Evolutionary conservation across 2,797 vertebrate species (phyloP), one percentile per base, ranked within the genome.

Genomic region (Thunnus albacares): DNA sequence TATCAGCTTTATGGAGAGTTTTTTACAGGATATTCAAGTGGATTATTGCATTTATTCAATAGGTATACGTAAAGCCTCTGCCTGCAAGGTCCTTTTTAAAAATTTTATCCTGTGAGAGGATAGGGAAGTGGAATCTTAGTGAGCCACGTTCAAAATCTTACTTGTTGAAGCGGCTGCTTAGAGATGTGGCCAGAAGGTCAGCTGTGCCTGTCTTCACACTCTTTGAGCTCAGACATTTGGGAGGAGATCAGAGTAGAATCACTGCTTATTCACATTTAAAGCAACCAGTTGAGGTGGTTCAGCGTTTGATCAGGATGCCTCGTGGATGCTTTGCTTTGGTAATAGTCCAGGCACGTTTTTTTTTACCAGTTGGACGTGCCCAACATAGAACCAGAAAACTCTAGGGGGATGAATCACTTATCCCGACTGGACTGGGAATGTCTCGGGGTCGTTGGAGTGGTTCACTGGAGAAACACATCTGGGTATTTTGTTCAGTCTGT

Each of bases 21-120:
- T 33, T 80, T 61, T 43, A 80, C 47, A 11, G 53, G 55, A 43
- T 47, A 24, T 73, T 76, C 14, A 41, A 52, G 62, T 28, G 58
- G 24, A 73, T 71, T 81, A 83, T 71, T 79, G 59, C 33, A 26
- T 85, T 80, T 69, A 66, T 81, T 78, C 49, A 70, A 70, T 68
- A 8, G 45, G 10, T 55, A 51, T 24, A 72, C 60, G 77, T 45
- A 45, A 63, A 53, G 74, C 11, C 24, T 18, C 15, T 22, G 43
- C 5, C 18, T 11, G 2, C 69, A 59, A 8, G 55, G 35, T 55
- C 57, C 24, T 8, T 45, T 45, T 60, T 55, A 47, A 33, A 22
- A 18, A 30, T 8, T 47, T 38, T 35, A 63, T 76, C 64, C 57
- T 15, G 45, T 14, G 26, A 61, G 4, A 70, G 69, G 59, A 53